Evolutionary conservation across 2,797 vertebrate species (phyloP).

Genomic region (Tragelaphus eurycerus): DNA sequence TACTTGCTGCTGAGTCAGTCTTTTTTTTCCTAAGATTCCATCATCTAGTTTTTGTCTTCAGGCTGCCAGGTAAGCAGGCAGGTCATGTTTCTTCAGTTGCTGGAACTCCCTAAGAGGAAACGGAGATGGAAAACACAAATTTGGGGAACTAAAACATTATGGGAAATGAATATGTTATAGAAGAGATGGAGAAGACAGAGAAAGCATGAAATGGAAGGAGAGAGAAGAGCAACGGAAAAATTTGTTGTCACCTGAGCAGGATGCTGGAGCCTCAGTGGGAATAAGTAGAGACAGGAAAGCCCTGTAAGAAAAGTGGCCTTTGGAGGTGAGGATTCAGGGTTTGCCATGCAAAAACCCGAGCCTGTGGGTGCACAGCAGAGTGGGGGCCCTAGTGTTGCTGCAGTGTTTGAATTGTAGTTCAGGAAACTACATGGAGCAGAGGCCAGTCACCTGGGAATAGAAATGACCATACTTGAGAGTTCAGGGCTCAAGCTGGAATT

Average conservation of each 20-base stretch:
- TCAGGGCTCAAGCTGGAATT: background rate
- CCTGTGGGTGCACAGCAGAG: background rate
- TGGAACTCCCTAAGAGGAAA: background rate
- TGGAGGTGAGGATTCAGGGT: background rate
- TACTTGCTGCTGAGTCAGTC: slow-evolving; percentile 79
- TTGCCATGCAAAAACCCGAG: background rate
- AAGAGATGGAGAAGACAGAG: background rate
- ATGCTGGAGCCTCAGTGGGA: background rate
- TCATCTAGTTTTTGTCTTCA: background rate
- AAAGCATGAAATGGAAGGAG: background rate
- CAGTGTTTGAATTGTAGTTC: background rate
- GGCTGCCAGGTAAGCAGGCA: background rate
- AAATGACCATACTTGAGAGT: background rate
- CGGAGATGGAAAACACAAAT: background rate
- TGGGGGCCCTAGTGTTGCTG: background rate
- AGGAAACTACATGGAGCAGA: background rate
- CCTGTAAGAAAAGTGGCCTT: background rate
- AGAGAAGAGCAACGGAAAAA: background rate
- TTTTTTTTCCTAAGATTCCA: slow-evolving; percentile 55
- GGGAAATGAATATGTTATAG: background rate
- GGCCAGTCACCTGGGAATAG: background rate
- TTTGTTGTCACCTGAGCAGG: background rate
- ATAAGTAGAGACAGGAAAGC: background rate
- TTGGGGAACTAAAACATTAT: background rate
- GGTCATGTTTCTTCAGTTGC: background rate